Evolutionary conservation across 2,113 vertebrate species (phyloP).

Genomic region (Oryzias melastigma): DNA sequence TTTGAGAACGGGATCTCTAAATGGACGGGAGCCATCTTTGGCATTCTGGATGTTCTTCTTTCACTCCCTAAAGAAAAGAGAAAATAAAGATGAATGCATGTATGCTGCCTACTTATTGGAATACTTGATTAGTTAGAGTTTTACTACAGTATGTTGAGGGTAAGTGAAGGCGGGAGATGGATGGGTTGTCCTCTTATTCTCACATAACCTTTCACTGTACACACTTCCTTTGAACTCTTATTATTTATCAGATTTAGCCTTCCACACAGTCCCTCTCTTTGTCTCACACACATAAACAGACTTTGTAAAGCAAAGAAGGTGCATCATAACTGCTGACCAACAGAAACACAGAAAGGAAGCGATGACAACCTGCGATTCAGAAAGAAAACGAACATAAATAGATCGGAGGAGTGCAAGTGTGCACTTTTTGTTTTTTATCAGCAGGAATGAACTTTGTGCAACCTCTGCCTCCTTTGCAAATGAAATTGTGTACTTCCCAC

Average conservation of each 20-base stretch:
- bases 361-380: slow-evolving; percentile 20
- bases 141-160: slow-evolving; percentile 8
- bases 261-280: slow-evolving; percentile 5
- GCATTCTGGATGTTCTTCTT: slow-evolving; percentile 88
- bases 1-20: slow-evolving; percentile 93
- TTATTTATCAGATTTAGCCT: slow-evolving; percentile 43
- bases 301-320: slow-evolving; percentile 38
- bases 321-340: slow-evolving; percentile 47
- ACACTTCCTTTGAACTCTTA: slow-evolving; percentile 66
- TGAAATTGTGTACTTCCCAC: slow-evolving; percentile 46
- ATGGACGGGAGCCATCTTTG: slow-evolving; percentile 94
- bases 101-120: too few relatives aligned
- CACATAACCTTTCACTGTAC: slow-evolving; percentile 72
- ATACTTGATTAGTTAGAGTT: neutral
- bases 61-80: slow-evolving; percentile 84
- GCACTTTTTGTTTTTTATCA: slow-evolving; percentile 58
- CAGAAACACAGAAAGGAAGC: slow-evolving; percentile 42
- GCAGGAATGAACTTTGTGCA: slow-evolving; percentile 44
- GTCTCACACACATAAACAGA: slow-evolving; percentile 20
- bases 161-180: slow-evolving; percentile 47
- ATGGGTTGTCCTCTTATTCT: slow-evolving; percentile 59
- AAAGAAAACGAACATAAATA: slow-evolving; percentile 58
- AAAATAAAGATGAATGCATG: neutral
- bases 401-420: slow-evolving; percentile 36
- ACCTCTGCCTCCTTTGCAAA: slow-evolving; percentile 46